phyloP scores from a whole-genome alignment of 2,113 vertebrate genomes.

The Sinocyclocheilus grahami region DNA sequence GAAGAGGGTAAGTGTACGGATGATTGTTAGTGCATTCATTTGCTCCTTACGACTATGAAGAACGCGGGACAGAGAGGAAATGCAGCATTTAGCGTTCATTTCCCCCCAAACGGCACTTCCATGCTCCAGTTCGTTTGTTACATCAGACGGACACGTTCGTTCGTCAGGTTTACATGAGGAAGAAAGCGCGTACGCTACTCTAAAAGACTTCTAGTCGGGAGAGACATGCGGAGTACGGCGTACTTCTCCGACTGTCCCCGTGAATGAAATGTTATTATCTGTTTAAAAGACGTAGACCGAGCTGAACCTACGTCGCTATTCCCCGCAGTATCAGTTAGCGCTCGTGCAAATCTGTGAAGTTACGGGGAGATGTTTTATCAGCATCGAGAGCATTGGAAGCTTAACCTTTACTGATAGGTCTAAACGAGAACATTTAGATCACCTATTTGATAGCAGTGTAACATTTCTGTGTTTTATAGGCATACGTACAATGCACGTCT shows the following conservation, averaged over 20 bases:
- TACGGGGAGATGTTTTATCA: constrained; percentile 27
- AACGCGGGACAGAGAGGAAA: background rate
- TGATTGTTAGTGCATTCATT: constrained; percentile 8
- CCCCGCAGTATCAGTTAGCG: background rate
- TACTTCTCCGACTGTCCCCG: background rate
- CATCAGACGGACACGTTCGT: background rate
- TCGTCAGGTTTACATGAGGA: background rate
- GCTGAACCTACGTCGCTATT: background rate
- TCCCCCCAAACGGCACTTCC: background rate
- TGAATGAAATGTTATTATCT: background rate
- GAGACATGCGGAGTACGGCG: background rate
- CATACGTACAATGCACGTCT: background rate
- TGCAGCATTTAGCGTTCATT: background rate
- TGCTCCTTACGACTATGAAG: background rate
- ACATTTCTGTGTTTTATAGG: background rate
- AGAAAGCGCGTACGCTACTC: constrained; percentile 4
- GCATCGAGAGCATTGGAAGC: background rate
- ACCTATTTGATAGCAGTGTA: background rate
- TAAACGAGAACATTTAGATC: background rate
- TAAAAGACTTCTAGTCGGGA: background rate
- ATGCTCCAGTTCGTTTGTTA: constrained; percentile 27
- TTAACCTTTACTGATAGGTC: background rate
- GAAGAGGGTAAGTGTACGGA: constrained; percentile 85
- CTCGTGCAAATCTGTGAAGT: constrained; percentile 14
- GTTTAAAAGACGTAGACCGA: background rate